These are phyloP conservation scores for Zaprionus tsacasi DNA, from an alignment of 1,140 invertebrate species.

Conservation along the genomic window DNA sequence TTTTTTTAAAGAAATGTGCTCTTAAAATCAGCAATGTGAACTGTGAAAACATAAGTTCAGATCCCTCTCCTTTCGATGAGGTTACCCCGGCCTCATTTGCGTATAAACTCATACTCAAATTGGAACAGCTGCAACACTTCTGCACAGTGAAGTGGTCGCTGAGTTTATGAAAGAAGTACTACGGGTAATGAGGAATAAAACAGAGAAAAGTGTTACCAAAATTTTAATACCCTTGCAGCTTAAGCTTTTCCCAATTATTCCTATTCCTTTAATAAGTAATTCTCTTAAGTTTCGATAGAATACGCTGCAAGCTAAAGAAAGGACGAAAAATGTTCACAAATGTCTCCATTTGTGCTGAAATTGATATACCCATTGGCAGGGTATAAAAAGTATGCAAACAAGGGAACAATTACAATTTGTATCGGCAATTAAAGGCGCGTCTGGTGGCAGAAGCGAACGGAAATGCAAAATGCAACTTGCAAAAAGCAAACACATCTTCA, in stretches of 20 bases:
- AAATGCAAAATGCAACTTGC: constrained; percentile 27
- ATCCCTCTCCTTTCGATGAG: background rate
- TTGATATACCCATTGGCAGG: background rate
- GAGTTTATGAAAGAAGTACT: background rate
- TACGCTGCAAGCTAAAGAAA: too few relatives aligned
- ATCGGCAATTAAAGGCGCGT: constrained; percentile 45
- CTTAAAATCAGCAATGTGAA: background rate
- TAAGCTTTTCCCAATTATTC: background rate
- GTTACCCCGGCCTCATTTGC: constrained; percentile 20
- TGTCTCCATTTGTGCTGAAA: background rate
- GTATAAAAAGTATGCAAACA: constrained; percentile 59
- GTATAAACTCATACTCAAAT: constrained; percentile 11
- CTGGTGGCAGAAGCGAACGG: constrained; percentile 9
- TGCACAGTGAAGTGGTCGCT: constrained; percentile 2
- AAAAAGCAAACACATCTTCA: constrained; percentile 35
- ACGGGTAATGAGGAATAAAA: background rate
- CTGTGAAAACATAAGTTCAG: constrained; percentile 14
- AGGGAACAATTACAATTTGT: constrained; percentile 41
- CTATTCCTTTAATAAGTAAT: too few relatives aligned
- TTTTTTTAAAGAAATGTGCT: background rate
- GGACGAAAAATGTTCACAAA: background rate
- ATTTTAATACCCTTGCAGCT: background rate
- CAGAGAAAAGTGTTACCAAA: background rate
- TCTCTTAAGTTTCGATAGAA: too few relatives aligned
- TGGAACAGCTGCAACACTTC: constrained; percentile 15